Conservation (phyloP, 2,113 vertebrate species). For the Sylvietta virens region DNA sequence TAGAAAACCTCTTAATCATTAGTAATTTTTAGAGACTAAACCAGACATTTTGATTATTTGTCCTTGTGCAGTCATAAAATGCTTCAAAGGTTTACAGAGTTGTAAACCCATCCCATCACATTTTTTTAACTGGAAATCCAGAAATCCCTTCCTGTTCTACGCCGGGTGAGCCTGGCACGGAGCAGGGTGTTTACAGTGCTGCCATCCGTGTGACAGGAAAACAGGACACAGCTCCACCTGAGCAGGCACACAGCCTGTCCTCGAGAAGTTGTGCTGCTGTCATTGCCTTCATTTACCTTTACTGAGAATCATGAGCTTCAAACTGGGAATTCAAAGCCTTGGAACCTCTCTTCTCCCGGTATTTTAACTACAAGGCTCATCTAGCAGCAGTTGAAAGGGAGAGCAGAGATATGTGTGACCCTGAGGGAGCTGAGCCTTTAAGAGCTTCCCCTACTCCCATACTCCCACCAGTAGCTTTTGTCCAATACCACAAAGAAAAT, state of each 20-base stretch:
- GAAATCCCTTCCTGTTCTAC: neutral
- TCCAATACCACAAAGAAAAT: neutral
- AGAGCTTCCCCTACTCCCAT: neutral
- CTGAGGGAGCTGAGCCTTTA: neutral
- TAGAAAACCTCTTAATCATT: neutral
- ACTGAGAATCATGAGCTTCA: neutral
- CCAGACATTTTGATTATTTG: neutral
- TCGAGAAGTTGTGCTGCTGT: neutral
- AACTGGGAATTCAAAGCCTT: neutral
- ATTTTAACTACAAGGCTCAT: neutral
- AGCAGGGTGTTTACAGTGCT: neutral
- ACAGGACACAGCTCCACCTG: neutral
- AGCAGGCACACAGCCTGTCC: neutral
- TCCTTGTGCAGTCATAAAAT: neutral
- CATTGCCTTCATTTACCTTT: neutral
- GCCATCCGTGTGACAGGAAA: accelerated
- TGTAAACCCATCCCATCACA: neutral
- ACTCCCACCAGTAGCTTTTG: neutral
- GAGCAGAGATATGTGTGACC: neutral
- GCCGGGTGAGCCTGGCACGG: accelerated
- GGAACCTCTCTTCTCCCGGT: neutral
- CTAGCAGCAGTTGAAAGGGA: neutral
- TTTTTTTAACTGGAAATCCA: neutral
- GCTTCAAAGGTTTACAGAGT: neutral
- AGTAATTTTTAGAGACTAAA: neutral